Percentiles rank a stretch among this genome's conserved stretches.
Conservation (phyloP, 2,113 vertebrate genomes). For the Heptranchias perlo region DNA sequence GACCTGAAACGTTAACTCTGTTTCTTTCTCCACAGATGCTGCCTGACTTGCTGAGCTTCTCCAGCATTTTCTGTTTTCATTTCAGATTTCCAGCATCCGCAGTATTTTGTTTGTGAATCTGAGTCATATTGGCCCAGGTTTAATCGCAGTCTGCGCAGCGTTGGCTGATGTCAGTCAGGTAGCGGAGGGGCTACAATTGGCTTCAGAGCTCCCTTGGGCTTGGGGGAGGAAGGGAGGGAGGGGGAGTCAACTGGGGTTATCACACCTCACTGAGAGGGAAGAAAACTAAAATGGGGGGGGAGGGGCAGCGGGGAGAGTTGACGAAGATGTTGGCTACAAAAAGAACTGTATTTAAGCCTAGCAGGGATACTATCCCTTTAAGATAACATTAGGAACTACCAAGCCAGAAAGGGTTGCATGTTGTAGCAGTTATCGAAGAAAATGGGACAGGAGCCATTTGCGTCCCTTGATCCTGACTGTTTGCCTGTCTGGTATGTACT, state of each 20-base stretch:
- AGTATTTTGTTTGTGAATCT: too few species aligned
- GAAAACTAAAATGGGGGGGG: neutral
- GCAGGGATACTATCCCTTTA: neutral
- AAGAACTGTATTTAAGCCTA: neutral
- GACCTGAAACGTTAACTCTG: too few species aligned
- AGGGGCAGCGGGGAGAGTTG: neutral
- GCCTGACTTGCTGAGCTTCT: too few species aligned
- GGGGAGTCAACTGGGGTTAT: neutral
- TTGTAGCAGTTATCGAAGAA: fast-evolving
- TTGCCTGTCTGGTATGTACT: conserved; percentile 45
- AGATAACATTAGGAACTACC: neutral
- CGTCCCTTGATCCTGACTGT: conserved; percentile 42
- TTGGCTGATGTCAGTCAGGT: neutral
- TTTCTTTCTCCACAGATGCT: too few species aligned
- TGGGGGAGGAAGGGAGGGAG: neutral
- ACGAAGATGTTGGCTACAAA: neutral
- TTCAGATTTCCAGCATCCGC: too few species aligned
- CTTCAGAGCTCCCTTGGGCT: neutral
- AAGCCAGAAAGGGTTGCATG: neutral
- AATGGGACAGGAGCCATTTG: conserved; percentile 11
- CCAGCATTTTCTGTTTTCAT: too few species aligned
- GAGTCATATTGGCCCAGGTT: neutral
- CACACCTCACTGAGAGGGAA: neutral
- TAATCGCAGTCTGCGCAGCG: neutral
- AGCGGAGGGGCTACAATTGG: too few species aligned